Conservation (phyloP, 2,888 invertebrate genomes). For the Lasioglossum vierecki region DNA sequence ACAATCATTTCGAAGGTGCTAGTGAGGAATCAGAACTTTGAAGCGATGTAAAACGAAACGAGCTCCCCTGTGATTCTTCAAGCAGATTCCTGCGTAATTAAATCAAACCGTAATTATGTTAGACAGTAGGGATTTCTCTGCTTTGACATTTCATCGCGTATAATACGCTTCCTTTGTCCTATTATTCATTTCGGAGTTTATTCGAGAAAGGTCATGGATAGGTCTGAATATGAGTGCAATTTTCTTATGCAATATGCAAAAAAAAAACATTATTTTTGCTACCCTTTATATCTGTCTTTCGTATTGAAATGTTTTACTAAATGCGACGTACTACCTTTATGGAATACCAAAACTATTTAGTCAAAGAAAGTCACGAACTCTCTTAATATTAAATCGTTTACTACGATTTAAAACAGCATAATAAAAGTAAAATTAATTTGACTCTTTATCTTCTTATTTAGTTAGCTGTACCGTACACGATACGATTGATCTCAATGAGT, state of each 20-base stretch:
- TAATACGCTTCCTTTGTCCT: neutral
- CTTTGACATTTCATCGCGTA: constrained; percentile 35
- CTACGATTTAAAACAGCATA: neutral
- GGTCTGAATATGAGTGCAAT: too few relatives aligned
- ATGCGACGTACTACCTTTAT: neutral
- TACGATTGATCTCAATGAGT: neutral
- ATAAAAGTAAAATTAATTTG: neutral
- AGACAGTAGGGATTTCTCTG: constrained; percentile 20
- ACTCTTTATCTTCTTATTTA: neutral
- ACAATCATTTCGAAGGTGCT: constrained; percentile 24
- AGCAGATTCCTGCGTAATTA: constrained; percentile 45
- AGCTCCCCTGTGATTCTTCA: constrained; percentile 39
- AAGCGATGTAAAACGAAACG: constrained; percentile 22
- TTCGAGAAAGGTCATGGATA: too few relatives aligned
- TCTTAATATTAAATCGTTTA: neutral
- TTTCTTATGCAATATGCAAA: neutral
- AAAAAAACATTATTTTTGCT: neutral
- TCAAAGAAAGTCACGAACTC: neutral
- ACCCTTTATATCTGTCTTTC: neutral
- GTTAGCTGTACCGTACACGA: neutral
- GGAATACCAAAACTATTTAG: neutral
- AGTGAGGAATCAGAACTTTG: neutral
- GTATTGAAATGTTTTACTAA: neutral
- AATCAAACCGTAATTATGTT: constrained; percentile 21
- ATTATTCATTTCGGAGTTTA: neutral